Conservation (phyloP, 2,888 invertebrate genomes). For the Cenopis cana region DNA sequence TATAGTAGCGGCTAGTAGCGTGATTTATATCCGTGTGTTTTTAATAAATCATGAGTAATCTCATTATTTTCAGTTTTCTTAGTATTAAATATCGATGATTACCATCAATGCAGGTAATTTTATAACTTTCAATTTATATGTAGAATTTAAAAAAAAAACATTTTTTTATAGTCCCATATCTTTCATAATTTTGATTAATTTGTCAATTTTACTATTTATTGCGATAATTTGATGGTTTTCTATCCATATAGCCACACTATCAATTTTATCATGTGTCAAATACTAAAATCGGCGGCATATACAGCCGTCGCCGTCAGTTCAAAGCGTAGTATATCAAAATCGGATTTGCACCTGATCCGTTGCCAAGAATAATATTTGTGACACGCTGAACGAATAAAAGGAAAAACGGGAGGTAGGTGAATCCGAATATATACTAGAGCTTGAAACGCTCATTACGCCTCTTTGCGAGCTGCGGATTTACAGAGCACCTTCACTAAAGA, state of each 20-base stretch:
- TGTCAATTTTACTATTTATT: no score
- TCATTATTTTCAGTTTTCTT: not conserved
- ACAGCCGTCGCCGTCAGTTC: conserved; percentile 9
- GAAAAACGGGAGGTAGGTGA: conserved; percentile 40
- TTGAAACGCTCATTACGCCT: conserved; percentile 39
- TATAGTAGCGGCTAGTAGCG: no score
- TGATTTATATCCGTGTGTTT: not conserved
- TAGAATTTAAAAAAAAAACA: no score
- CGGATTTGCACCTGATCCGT: conserved; percentile 39
- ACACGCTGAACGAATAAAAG: conserved; percentile 42
- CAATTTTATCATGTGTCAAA: no score
- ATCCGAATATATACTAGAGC: conserved; percentile 35
- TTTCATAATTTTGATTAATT: no score
- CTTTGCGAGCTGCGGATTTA: conserved; percentile 21
- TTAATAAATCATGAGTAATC: not conserved
- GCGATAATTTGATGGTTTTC: no score
- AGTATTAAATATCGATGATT: not conserved
- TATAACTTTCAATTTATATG: not conserved
- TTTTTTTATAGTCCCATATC: no score
- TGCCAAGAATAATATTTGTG: conserved; percentile 44
- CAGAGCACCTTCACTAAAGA: conserved; percentile 10
- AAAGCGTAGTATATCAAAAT: conserved; percentile 39
- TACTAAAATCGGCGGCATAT: conserved; percentile 7
- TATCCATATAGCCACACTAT: no score
- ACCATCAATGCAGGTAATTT: not conserved